These are phyloP conservation scores for Exocentrus adspersus DNA, from an alignment of 2,888 invertebrate species.

Conservation along the genomic window DNA sequence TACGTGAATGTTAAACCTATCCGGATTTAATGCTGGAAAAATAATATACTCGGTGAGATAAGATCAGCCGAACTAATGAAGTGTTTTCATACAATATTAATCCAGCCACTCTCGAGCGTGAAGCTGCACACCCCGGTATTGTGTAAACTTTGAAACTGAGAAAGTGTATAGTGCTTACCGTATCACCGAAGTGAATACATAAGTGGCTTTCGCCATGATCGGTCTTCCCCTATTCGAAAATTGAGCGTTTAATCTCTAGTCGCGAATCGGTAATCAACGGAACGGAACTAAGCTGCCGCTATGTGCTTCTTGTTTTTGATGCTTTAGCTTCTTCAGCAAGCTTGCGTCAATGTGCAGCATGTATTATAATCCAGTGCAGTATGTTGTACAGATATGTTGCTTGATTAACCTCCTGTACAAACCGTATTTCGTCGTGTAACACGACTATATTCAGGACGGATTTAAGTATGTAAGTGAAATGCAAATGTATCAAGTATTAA, in stretches of 20 bases:
- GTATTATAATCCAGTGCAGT: too few relatives aligned
- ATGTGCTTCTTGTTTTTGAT: constrained; percentile 25
- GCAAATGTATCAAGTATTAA: too few relatives aligned
- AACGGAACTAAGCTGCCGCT: constrained; percentile 50
- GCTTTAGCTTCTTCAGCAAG: constrained; percentile 1
- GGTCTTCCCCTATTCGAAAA: constrained; percentile 45
- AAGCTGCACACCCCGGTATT: constrained; percentile 34
- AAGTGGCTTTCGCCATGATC: constrained; percentile 40
- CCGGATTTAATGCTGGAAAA: constrained; percentile 17
- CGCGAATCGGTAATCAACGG: constrained; percentile 55
- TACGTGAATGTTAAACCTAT: constrained; percentile 13
- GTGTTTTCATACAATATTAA: constrained; percentile 49
- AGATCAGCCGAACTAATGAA: constrained; percentile 47
- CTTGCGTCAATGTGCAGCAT: background rate
- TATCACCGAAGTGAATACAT: constrained; percentile 33
- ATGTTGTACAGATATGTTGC: too few relatives aligned
- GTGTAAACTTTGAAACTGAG: constrained; percentile 38
- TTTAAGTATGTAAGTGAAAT: too few relatives aligned
- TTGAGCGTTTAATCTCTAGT: constrained; percentile 55
- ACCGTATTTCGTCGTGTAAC: too few relatives aligned
- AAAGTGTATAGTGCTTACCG: constrained; percentile 28
- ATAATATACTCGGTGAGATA: constrained; percentile 35
- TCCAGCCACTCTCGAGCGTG: constrained; percentile 41
- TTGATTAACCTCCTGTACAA: too few relatives aligned
- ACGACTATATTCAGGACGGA: too few relatives aligned